A percentile compares a stretch with the other conserved stretches of the same genome.
Evolutionary conservation across 2,888 invertebrate species (phyloP).

Genomic region (Priocnemis perturbator): DNA sequence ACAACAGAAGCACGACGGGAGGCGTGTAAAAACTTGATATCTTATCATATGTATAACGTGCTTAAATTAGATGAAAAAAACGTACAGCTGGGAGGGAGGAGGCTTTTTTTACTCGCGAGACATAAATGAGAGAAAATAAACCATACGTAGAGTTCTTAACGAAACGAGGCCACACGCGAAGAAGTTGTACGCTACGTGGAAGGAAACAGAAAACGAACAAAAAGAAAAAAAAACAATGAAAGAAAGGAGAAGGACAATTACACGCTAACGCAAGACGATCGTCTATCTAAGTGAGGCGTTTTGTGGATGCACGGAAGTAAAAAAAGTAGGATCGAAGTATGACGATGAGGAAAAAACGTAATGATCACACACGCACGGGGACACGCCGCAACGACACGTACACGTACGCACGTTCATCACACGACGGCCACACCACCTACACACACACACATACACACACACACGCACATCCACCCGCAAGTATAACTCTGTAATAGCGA

Average conservation of each 20-base stretch:
- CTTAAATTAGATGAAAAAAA: slow-evolving; percentile 59
- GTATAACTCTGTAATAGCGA: slow-evolving; percentile 54
- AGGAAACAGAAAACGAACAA: neutral
- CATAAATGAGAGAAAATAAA: neutral
- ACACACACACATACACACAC: slow-evolving; percentile 21
- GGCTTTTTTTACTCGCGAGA: slow-evolving; percentile 65
- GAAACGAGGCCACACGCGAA: neutral
- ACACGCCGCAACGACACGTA: too few relatives aligned
- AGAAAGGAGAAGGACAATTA: neutral
- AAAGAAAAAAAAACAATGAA: neutral
- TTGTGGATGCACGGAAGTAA: slow-evolving; percentile 17
- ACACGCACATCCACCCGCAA: slow-evolving; percentile 30
- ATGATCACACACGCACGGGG: neutral
- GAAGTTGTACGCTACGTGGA: neutral
- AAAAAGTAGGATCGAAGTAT: slow-evolving; percentile 7
- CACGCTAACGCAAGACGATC: neutral
- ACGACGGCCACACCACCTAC: slow-evolving; percentile 5
- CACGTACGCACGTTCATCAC: neutral
- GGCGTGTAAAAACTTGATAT: slow-evolving; percentile 5
- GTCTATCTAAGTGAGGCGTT: neutral
- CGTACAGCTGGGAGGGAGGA: slow-evolving; percentile 31
- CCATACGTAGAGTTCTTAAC: neutral
- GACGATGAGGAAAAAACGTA: neutral
- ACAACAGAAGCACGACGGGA: neutral
- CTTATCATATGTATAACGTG: slow-evolving; percentile 66